Evolutionary conservation across 2,888 invertebrate genomes (phyloP).

Genomic region (Leptinotarsa tumamoca): DNA sequence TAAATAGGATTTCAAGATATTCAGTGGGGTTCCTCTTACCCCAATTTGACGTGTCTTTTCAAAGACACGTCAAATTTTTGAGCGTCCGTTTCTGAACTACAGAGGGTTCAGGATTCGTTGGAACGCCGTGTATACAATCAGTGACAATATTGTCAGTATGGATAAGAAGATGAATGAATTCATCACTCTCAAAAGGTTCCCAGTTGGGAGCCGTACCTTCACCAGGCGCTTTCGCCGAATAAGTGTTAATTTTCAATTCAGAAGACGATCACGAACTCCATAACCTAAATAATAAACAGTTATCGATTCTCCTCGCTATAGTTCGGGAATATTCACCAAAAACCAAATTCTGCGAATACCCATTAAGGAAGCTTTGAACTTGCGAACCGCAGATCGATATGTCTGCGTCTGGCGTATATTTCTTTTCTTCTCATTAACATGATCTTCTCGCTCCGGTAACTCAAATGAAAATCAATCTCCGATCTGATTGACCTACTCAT

Average conservation of each 20-base stretch:
- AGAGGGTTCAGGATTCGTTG: no score
- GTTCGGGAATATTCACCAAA: neutral
- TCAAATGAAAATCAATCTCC: neutral
- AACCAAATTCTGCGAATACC: neutral
- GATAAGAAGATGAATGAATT: no score
- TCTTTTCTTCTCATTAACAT: conserved; percentile 13
- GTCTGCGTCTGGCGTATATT: conserved; percentile 20
- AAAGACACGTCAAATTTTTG: no score
- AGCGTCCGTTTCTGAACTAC: no score
- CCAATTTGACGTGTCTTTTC: no score
- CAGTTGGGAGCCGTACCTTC: no score
- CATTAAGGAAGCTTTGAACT: conserved; percentile 19
- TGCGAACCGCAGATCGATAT: conserved; percentile 14
- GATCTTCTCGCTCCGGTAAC: neutral
- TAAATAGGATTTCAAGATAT: no score
- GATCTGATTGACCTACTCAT: neutral
- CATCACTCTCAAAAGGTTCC: no score
- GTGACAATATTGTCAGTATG: no score
- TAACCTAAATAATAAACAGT: neutral
- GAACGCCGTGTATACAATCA: no score
- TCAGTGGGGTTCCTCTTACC: no score
- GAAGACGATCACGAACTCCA: neutral
- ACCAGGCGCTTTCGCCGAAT: no score
- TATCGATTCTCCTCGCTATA: neutral
- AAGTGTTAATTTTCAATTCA: neutral